Evolutionary conservation across 2,797 vertebrate species (phyloP), one percentile per base, ranked within the genome.

Genomic region (Podarcis lilfordi): DNA sequence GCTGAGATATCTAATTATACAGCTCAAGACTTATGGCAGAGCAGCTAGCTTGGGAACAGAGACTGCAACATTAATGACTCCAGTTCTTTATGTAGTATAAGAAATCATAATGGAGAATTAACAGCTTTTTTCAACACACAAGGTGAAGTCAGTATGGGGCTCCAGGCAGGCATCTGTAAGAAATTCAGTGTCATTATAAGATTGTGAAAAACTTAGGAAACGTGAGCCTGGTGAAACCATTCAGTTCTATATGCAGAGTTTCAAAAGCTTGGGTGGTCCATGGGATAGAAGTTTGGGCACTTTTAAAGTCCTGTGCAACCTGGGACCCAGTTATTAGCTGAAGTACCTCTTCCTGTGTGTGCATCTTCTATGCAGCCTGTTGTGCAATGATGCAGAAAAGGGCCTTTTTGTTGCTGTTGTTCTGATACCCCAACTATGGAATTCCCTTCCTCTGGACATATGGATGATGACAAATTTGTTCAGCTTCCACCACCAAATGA

Each of bases 1-100:
- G n/a, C 71, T 82, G 71, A 90, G 80, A 64, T 85, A 59, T 91
- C 90, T 80, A 91, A 91, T 81, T 86, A 43, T 85, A 81, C 45
- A 59, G 35, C 74, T 90, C 91, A 2, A 11, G 0, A 8, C 74
- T 91, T 13, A 37, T 81, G 74, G 1, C 4, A 86, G 29, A 55
- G 0, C 55, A 74, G 19, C 25, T 69, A 85, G 13, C 80, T 89
- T 89, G 75, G 87, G 86, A 84, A 82, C 1, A 59, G 64, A 89
- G 23, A n/a, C 80, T 89, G 88, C 29, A 69, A 61, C 87, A 72
- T 89, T 84, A 91, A 4, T 85, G 55, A 0, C 71, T 80, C 0
- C 68, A 17, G 81, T 1, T 89, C 91, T 92, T 88, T 84, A 4
- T 66, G 85, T 1, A 13, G 29, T 71, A 64, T 74, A 78, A 87